Base-by-base conservation (phyloP, 1,140 invertebrate genomes). In the Panonychus citri region DNA sequence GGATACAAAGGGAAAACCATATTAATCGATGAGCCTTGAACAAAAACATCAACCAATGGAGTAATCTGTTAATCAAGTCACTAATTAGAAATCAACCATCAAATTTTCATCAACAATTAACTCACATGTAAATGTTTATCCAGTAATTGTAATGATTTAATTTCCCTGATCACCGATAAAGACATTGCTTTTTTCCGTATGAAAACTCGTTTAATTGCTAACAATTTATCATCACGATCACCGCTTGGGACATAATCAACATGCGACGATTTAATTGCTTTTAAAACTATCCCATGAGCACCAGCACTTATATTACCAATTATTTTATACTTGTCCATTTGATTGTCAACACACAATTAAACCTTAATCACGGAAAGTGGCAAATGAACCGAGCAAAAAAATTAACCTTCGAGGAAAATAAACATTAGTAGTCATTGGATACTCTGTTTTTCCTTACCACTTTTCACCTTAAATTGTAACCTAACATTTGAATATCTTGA, bases 201-300 rank as follows among this genome's bases (percentile, higher is more conserved):
- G 17, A 57, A 57, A 25, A 60, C 28, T 30, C 55, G 13, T 46
- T 60, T 60, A 10, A 60, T 55, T 2, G 59, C 59, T 26, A 59
- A 54, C 17, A 46, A 4, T 3, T 40, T 26, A 10, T 54, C 30
- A 17, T 19, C 15, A 2, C 81, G 75, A 55, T 77, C 74, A 55
- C 79, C 76, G 62, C 70, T 58, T 42, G 74, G 67, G 58, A 76
- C 75, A 13, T 15, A 34, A 27, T 46, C 19, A 17, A 7, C n/a
- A 21, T 28, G 12, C 1, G 19, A 12, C 8, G 17, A 43, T 28
- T 21, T 1, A n/a, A 55, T 46, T 26, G 39, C 88, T 73, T 84
- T 83, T 58, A 88, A 73, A 15, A 98, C 90, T 60, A 91, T 76
- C 1, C 93, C 93, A 73, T 97, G 90, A 13, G 93, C 90, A 12